Base-by-base conservation (phyloP, 2,888 invertebrate genomes). In the Agrochola macilenta region DNA sequence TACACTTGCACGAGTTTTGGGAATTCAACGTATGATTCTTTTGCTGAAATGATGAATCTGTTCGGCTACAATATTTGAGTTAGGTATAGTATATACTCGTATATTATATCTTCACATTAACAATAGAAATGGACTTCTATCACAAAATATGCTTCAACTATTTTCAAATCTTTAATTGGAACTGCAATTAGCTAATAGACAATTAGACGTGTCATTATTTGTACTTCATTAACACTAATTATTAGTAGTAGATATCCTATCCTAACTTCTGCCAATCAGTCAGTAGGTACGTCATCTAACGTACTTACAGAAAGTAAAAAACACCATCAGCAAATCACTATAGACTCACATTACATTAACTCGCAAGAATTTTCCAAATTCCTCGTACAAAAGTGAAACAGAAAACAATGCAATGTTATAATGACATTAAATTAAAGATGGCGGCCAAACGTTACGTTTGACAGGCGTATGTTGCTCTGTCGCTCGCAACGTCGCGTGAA, bases 351-450 rank as follows among this genome's bases (percentile, higher is more conserved):
- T 52, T 17, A 30, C 43, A n/a, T n/a, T 52, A 57, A 23, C 69
- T 54, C 2, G 9, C 26, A 64, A 69, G 7, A 64, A 54, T 54
- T 76, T 54, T 3, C 52, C 20, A 30, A 64, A 78, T 64, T 39
- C 14, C 30, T 61, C n/a, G 2, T 46, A 72, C 35, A 74, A 71
- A 60, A 78, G 63, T 69, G 23, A 49, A 74, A 78, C 14, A 63
- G 17, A 46, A 65, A 83, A 83, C 71, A 81, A 75, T 39, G 39
- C 66, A 30, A 75, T 76, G 49, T 70, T 46, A 14, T 65, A 64
- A 74, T 72, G 68, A 81, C 69, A 74, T 77, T 79, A 79, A 57
- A 81, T 76, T 74, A 74, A 86, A 86, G n/a, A 81, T 83, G 83
- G 81, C 83, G 60, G 43, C 43, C 12, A 11, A 68, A 71, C 57